Conservation (phyloP, 2,113 vertebrate species). For the Paedocypris sp. region DNA sequence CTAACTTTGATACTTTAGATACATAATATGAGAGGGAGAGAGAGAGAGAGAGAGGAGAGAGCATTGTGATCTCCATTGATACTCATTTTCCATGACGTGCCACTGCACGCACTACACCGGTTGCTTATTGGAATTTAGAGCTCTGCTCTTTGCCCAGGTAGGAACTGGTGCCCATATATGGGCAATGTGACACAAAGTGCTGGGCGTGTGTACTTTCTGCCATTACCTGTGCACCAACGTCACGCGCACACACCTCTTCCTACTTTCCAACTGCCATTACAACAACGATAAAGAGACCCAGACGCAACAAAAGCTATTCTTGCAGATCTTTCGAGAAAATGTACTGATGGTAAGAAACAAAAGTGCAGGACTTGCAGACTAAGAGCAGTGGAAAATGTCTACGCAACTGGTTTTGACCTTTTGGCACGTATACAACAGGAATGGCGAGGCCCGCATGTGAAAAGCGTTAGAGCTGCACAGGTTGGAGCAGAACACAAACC, state of each 20-base stretch:
- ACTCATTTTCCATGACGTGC: conserved; percentile 59
- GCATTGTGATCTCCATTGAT: conserved; percentile 42
- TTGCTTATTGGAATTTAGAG: conserved; percentile 52
- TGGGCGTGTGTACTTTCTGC: conserved; percentile 50
- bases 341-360: conserved; percentile 54
- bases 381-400: conserved; percentile 29
- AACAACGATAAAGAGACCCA: conserved; percentile 27
- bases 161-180: conserved; percentile 62
- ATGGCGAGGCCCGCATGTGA: conserved; percentile 25
- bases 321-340: conserved; percentile 28
- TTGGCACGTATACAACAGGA: conserved; percentile 20
- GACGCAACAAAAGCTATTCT: conserved; percentile 5
- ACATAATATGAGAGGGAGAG: not conserved
- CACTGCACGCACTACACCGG: conserved; percentile 35
- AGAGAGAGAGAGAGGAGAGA: not conserved
- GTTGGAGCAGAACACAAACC: conserved; percentile 10
- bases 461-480: conserved; percentile 21
- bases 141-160: conserved; percentile 50
- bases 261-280: conserved; percentile 22
- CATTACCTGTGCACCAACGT: conserved; percentile 36
- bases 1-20: not conserved
- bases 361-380: conserved; percentile 19
- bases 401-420: conserved; percentile 18
- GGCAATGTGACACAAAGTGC: conserved; percentile 45
- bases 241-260: conserved; percentile 27